Evolutionary conservation across 2,797 vertebrate genomes (phyloP), one percentile per base, ranked within the genome.

Genomic region (Gobio occitaniae): DNA sequence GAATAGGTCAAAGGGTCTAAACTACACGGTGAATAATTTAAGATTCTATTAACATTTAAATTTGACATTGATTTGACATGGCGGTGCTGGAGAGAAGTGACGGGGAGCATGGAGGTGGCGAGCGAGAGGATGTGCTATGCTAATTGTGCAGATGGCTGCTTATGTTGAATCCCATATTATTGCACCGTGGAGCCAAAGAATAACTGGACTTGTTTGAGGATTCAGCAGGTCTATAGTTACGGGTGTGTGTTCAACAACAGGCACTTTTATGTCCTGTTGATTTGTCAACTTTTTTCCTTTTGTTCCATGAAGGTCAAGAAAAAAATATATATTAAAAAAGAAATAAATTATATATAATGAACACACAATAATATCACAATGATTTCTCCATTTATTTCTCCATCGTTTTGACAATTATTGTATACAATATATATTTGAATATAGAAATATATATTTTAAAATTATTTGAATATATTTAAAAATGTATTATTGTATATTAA

Each of bases 11-110:
- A 89, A 92, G 90, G 90, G 91, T 91, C 90, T 92, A 92, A 94
- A 95, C 92, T 91, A 90, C 88, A 90, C 50, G 52, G 89, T 95
- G 94, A 95, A 95, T 95, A 93, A 95, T 95, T 94, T 92, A 94
- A 90, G 91, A 93, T 94, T 94, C 93, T 93, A 95, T 95, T 95
- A 95, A 95, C 94, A 95, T 95, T 94, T 93, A 94, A 94, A 94
- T 95, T 86, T 95, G 92, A 95, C 94, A 94, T 94, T 95, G 94
- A 95, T 94, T 93, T 93, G 93, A 94, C 94, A 93, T 88, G 89
- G 94, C 84, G 84, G 90, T 85, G 90, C 85, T 81, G 89, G 87
- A 52, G 84, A 86, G 89, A 91, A 92, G 83, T 90, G 91, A 92
- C 87, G 84, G 88, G 84, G 88, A 89, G 87, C 77, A 87, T 82